A percentile compares a stretch with the other conserved stretches of the same genome.
Evolutionary conservation across 2,797 vertebrate genomes (phyloP).

Genomic region (Geotria australis): DNA sequence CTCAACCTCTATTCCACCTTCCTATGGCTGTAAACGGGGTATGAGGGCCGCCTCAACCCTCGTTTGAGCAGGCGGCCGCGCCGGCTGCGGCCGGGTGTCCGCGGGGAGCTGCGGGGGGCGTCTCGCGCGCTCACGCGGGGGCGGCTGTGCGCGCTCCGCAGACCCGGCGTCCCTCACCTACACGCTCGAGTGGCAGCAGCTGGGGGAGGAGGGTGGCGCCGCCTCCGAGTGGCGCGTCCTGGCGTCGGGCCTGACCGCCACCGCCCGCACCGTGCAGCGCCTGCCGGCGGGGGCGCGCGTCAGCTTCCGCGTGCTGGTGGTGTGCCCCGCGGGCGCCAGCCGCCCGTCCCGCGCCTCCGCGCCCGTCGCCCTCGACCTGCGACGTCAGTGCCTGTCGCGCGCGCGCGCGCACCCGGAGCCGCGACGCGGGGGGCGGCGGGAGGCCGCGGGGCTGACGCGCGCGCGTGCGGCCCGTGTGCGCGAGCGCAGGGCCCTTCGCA

Average conservation of each 20-base stretch:
- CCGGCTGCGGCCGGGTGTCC: too few relatives aligned
- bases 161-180: slow-evolving; percentile 51
- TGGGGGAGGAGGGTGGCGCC: slow-evolving; percentile 13
- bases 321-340: slow-evolving; percentile 61
- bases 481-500: slow-evolving; percentile 33
- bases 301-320: slow-evolving; percentile 53
- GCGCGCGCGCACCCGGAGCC: too few relatives aligned
- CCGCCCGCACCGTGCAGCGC: slow-evolving; percentile 24
- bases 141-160: slow-evolving; percentile 6
- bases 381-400: slow-evolving; percentile 13
- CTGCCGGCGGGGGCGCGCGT: slow-evolving; percentile 52
- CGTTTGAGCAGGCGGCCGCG: too few relatives aligned
- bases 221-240: slow-evolving; percentile 66
- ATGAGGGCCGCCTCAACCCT: too few relatives aligned
- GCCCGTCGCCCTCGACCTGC: slow-evolving; percentile 38
- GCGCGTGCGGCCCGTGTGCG: not conserved
- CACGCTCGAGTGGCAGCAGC: slow-evolving; percentile 58
- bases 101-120: too few relatives aligned
- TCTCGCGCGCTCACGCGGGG: too few relatives aligned
- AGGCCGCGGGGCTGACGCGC: too few relatives aligned
- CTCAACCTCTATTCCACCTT: too few relatives aligned
- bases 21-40: too few relatives aligned
- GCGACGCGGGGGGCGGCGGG: too few relatives aligned
- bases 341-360: slow-evolving; percentile 52
- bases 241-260: slow-evolving; percentile 32